These are phyloP conservation scores for Erebia epiphron DNA, from an alignment of 2,888 invertebrate species.

Conservation along the genomic window DNA sequence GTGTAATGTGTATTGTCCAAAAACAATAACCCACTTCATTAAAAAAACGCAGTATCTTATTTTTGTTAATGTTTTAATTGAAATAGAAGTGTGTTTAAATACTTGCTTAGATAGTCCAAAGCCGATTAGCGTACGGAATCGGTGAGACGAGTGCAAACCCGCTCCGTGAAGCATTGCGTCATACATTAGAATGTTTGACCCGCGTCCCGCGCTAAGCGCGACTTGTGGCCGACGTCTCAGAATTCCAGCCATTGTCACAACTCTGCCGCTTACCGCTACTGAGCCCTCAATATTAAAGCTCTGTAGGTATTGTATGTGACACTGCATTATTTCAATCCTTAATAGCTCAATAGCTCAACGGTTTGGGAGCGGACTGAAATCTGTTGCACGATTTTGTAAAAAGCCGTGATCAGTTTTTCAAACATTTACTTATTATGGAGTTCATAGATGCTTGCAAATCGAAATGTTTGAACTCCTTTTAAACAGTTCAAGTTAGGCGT, in stretches of 20 bases:
- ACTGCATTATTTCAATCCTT: background rate
- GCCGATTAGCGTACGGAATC: constrained; percentile 54
- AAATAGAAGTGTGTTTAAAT: constrained; percentile 10
- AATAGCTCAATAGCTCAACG: no score
- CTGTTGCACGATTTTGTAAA: background rate
- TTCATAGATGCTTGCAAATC: no score
- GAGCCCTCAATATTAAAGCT: constrained; percentile 41
- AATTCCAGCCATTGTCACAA: constrained; percentile 69
- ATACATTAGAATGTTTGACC: constrained; percentile 79
- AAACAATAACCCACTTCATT: background rate
- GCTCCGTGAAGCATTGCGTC: constrained; percentile 72
- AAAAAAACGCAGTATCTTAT: background rate
- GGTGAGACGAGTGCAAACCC: constrained; percentile 75
- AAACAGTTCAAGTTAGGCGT: no score
- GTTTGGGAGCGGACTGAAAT: background rate
- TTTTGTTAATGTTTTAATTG: background rate
- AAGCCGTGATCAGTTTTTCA: no score
- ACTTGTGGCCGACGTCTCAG: constrained; percentile 55
- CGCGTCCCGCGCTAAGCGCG: constrained; percentile 48
- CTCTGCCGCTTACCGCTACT: constrained; percentile 46
- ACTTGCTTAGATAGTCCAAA: constrained; percentile 37
- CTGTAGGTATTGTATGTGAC: background rate
- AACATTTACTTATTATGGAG: no score
- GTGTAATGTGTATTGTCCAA: background rate
- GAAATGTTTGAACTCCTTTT: no score